Percentiles rank a stretch among this genome's conserved stretches.
phyloP scores from a whole-genome alignment of 2,797 vertebrate species.

The Acanthis flammea region DNA sequence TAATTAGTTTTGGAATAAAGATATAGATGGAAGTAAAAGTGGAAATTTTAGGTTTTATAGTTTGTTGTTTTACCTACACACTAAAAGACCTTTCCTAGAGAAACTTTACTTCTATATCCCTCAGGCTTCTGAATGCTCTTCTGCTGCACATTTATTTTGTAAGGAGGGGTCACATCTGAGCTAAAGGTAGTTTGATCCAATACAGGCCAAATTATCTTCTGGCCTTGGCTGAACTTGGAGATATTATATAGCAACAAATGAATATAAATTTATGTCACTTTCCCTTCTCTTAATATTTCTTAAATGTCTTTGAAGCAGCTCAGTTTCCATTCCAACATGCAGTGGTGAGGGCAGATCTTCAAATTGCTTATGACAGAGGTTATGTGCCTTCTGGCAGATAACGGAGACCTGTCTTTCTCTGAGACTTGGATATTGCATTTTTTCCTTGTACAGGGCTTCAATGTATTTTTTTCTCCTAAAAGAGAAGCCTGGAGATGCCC shows the following conservation, averaged over 20 bases:
- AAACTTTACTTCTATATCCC: neutral
- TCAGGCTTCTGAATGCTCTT: neutral
- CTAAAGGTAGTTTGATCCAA: neutral
- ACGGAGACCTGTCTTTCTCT: neutral
- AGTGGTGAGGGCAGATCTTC: neutral
- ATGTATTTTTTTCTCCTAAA: neutral
- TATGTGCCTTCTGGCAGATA: constrained; percentile 30
- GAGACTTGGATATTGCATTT: neutral
- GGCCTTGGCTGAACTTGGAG: neutral
- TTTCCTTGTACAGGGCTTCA: neutral
- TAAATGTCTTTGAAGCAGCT: neutral
- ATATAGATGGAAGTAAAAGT: neutral
- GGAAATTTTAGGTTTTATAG: neutral
- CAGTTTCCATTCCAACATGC: neutral
- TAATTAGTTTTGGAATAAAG: neutral
- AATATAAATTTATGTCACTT: constrained; percentile 1
- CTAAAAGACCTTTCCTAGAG: neutral
- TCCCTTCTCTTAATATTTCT: neutral
- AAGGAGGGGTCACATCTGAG: neutral
- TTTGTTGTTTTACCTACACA: neutral
- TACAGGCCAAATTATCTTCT: neutral
- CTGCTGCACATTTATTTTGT: neutral
- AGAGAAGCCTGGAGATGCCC: neutral
- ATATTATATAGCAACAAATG: neutral
- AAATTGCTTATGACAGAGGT: constrained; percentile 31